These are phyloP conservation scores for Parazoanthus swiftii DNA, from an alignment of 92 coral and sea anemone species.

Conservation along the genomic window DNA sequence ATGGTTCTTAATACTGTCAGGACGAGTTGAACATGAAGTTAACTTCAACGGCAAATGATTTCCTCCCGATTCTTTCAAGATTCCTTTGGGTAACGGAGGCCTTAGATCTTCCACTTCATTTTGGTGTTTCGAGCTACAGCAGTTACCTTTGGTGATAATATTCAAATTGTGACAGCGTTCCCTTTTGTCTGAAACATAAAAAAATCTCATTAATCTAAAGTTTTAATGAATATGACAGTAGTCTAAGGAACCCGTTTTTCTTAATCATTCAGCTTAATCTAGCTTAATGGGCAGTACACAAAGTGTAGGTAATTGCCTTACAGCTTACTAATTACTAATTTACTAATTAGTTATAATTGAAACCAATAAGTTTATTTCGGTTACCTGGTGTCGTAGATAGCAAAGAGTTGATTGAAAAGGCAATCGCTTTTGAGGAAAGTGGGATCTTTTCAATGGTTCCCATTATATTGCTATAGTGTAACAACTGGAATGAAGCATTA, in stretches of 20 bases:
- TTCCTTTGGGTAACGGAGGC: not conserved
- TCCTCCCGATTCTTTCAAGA: not conserved
- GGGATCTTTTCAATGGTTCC: slow-evolving; percentile 51
- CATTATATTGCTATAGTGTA: slow-evolving; percentile 27
- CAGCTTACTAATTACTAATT: not conserved
- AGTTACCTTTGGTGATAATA: not conserved
- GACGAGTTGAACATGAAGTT: not conserved
- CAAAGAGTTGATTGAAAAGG: slow-evolving; percentile 89
- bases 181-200: not conserved
- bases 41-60: not conserved
- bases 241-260: too few species aligned
- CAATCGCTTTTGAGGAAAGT: slow-evolving; percentile 82
- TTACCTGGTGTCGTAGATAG: slow-evolving; percentile 61
- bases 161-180: not conserved
- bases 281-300: not conserved
- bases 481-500: not conserved
- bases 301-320: not conserved
- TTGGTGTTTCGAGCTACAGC: not conserved
- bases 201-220: too few species aligned
- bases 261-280: too few species aligned
- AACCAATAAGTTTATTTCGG: slow-evolving; percentile 48
- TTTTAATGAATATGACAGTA: too few species aligned
- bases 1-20: not conserved
- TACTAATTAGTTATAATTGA: not conserved
- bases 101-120: not conserved